phyloP scores from a whole-genome alignment of 2,113 vertebrate genomes.

The Erythrocercus mccallii region DNA sequence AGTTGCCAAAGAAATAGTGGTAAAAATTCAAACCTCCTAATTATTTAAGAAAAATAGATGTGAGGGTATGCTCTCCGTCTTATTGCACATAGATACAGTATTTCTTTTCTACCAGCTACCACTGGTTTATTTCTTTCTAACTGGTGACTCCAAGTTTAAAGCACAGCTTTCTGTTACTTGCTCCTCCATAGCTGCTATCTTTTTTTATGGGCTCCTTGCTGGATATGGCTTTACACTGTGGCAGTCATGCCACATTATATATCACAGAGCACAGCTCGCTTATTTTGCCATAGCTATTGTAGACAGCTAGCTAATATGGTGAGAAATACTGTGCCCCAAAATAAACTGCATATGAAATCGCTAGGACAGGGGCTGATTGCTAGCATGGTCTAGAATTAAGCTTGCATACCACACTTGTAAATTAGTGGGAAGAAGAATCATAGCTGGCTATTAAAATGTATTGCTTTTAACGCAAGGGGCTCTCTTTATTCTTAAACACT shows the following conservation, averaged over 20 bases:
- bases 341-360: not conserved
- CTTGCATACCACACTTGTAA: not conserved
- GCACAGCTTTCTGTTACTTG: conserved; percentile 1
- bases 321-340: not conserved
- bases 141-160: conserved; percentile 11
- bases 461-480: not conserved
- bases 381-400: not conserved
- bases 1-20: not conserved
- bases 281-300: not conserved
- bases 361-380: not conserved
- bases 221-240: not conserved
- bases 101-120: not conserved
- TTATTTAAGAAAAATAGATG: not conserved
- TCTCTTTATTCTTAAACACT: not conserved
- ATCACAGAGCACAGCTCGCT: not conserved
- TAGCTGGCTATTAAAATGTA: not conserved
- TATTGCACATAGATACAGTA: not conserved
- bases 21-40: not conserved
- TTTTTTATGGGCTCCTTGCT: not conserved
- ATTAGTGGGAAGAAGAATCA: not conserved
- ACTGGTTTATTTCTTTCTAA: not conserved
- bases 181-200: not conserved
- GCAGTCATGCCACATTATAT: not conserved
- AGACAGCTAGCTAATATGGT: not conserved
- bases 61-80: not conserved